Evolutionary conservation across 2,797 vertebrate genomes (phyloP), one percentile per base, ranked within the genome.

Genomic region (Saxicola maurus): DNA sequence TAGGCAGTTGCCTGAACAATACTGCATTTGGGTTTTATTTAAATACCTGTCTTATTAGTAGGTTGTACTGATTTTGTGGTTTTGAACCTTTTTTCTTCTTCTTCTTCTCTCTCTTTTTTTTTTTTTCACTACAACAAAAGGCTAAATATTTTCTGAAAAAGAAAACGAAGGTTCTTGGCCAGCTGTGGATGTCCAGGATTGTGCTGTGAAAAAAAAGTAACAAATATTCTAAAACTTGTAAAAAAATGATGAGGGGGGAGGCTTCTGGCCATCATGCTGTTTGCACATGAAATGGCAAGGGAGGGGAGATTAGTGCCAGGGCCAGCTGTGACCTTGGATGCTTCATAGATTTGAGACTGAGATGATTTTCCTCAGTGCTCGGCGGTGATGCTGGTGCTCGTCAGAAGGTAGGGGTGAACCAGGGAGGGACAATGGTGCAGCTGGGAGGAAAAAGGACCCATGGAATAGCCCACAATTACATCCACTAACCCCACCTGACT

Each of bases 21-120:
- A 9, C 93, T 52, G 62, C 88, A 43, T 94, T 95, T 86, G 91
- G 88, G 81, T 66, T 94, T 94, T 94, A 95, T 95, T 95, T 95
- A 92, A 94, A 95, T 95, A 86, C 85, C 62, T 87, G 69, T 35
- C 94, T 95, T 91, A 91, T 93, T 93, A 89, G 89, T 57, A 51
- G 87, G 55, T 84, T 91, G 64, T 43, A 60, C 91, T 68, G 68
- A 84, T 94, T 92, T 90, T 57, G 31, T 76, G 74, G 74, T 20
- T 82, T 87, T 87, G 75, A 95, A 79, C 48, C 21, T 9, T 59
- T n/a, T 13, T 56, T 20, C 33, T 45, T 28, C 25, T 6, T 28
- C 10, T 14, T 7, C 25, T 6, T 4, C 33, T 35, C 35, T 37
- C 28, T 33, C 33, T 52, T 57, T 37, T 38, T 46, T 46, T 51